These are phyloP conservation scores for Aurelia sp. DNA, from an alignment of 30 jellyfish, hydroid and myxozoan species.

Conservation along the genomic window DNA sequence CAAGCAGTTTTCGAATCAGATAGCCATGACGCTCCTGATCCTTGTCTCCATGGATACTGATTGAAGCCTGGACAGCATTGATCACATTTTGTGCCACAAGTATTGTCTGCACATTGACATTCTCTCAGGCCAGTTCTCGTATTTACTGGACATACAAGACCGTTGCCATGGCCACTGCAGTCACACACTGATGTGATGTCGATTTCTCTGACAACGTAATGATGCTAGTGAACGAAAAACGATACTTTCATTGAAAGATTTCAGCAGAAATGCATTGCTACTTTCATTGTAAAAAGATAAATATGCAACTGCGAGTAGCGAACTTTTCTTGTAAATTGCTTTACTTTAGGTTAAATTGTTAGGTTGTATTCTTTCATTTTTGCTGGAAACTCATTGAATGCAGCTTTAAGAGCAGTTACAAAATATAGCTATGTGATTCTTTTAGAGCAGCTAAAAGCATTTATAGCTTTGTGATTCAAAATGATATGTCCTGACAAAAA, in stretches of 20 bases:
- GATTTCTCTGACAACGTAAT: slow-evolving; percentile 86
- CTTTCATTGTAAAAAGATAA: no score
- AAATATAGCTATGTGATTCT: no score
- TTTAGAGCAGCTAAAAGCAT: no score
- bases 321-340: no score
- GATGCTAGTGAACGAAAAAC: slow-evolving; percentile 69
- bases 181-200: slow-evolving; percentile 79
- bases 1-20: slow-evolving; percentile 86
- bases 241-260: not conserved
- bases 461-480: no score
- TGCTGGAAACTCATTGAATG: no score
- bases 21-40: slow-evolving; percentile 84
- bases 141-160: slow-evolving; percentile 80
- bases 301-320: no score
- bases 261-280: not conserved
- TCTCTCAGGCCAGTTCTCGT: slow-evolving; percentile 72
- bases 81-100: slow-evolving; percentile 91
- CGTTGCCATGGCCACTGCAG: slow-evolving; percentile 98
- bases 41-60: slow-evolving; percentile 92
- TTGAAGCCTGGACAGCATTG: slow-evolving; percentile 92
- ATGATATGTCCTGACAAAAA: no score
- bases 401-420: no score
- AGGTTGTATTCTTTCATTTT: no score
- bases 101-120: slow-evolving; percentile 87
- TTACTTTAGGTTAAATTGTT: no score